Conservation (phyloP, 1,140 invertebrate species). For the Branchinecta lynchi region DNA sequence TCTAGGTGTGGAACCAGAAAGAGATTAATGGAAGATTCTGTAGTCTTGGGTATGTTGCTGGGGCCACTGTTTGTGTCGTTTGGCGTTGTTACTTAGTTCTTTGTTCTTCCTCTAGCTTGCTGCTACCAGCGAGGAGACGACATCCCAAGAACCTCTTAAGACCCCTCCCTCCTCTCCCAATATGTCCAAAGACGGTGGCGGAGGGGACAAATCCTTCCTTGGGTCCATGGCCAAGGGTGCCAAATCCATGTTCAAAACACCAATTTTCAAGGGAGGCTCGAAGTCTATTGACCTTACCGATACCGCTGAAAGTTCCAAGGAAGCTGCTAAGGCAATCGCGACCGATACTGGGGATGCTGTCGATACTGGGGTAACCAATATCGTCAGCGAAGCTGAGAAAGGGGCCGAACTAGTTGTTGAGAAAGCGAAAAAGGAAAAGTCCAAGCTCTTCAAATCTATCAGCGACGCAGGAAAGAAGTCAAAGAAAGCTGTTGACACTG, state of each 20-base stretch:
- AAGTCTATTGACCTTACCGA: background rate
- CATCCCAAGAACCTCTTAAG: background rate
- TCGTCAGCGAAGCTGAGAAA: background rate
- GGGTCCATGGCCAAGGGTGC: constrained; percentile 1
- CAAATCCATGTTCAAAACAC: background rate
- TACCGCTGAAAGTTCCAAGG: background rate
- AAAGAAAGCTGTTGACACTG: background rate
- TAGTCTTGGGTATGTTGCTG: background rate
- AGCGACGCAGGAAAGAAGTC: constrained; percentile 7
- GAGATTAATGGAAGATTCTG: background rate
- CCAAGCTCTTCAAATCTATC: background rate
- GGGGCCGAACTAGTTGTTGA: background rate
- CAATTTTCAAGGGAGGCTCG: constrained; percentile 2
- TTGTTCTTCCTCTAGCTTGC: background rate
- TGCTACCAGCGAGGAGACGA: background rate
- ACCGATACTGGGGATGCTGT: background rate
- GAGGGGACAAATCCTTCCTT: background rate
- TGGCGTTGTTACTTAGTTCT: background rate
- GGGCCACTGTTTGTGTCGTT: background rate
- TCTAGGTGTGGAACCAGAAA: too few relatives aligned
- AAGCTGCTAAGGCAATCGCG: background rate
- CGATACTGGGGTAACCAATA: background rate
- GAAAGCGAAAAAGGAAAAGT: background rate
- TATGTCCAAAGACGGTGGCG: constrained; percentile 8
- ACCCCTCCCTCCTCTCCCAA: background rate